Evolutionary conservation across 2,888 invertebrate species (phyloP).

Genomic region (Drosophila lacicola): DNA sequence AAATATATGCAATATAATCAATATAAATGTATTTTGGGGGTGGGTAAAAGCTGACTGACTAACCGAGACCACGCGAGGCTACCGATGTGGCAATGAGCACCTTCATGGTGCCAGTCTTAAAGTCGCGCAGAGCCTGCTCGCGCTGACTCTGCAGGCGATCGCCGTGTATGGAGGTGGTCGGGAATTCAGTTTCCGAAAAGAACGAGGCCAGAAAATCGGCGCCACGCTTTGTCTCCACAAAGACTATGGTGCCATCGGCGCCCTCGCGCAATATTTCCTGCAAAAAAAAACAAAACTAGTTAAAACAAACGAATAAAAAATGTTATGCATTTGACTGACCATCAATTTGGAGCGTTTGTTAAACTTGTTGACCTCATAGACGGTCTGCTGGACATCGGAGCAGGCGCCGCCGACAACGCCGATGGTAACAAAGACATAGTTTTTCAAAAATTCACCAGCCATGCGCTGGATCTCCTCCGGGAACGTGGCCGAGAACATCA

Average conservation of each 20-base stretch:
- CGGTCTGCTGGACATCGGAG: constrained; percentile 93
- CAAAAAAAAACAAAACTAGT: not conserved
- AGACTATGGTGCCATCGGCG: constrained; percentile 89
- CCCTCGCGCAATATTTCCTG: constrained; percentile 81
- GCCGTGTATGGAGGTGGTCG: constrained; percentile 99
- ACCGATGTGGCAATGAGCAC: constrained; percentile 98
- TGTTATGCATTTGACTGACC: constrained; percentile 56
- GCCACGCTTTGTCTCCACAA: constrained; percentile 95
- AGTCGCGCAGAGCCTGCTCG: constrained; percentile 96
- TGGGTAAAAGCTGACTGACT: constrained; percentile 20
- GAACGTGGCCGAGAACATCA: constrained; percentile 99
- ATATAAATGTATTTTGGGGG: not conserved
- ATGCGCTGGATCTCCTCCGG: constrained; percentile 97
- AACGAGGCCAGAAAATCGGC: constrained; percentile 95
- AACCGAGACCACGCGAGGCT: constrained; percentile 95
- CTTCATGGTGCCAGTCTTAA: constrained; percentile 90
- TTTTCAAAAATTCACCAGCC: constrained; percentile 91
- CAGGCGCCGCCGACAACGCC: constrained; percentile 98
- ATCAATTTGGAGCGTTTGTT: constrained; percentile 91
- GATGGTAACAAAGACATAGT: constrained; percentile 95
- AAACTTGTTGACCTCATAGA: constrained; percentile 89
- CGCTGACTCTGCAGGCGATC: constrained; percentile 98
- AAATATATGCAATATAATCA: constrained; percentile 6
- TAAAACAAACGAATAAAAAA: not conserved
- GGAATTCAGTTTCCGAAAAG: constrained; percentile 91